Conservation (phyloP, 2,888 invertebrate genomes). For the Aphidius colemani region DNA sequence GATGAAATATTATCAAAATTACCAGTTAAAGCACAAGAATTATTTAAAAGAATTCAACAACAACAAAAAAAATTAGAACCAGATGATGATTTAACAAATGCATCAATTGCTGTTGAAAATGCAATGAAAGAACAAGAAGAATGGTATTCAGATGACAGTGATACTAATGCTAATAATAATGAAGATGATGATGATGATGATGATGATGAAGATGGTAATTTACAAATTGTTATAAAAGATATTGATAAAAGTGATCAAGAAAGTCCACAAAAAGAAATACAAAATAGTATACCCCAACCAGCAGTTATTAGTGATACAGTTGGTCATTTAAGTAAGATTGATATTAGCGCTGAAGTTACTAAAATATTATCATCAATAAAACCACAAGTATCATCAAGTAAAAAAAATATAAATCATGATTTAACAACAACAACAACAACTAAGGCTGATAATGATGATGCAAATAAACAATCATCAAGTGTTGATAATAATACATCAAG, state of each 20-base stretch:
- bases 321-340: constrained; percentile 74
- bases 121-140: constrained; percentile 60
- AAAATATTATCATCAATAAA: constrained; percentile 69
- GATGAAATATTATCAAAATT: constrained; percentile 63
- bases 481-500: constrained; percentile 10
- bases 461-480: constrained; percentile 26
- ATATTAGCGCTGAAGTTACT: constrained; percentile 75
- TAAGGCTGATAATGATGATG: constrained; percentile 9
- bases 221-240: constrained; percentile 75
- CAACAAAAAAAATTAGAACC: constrained; percentile 64
- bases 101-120: constrained; percentile 46
- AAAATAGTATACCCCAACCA: constrained; percentile 60
- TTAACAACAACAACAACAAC: no score
- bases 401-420: constrained; percentile 36
- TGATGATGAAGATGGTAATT: constrained; percentile 47
- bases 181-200: constrained; percentile 57
- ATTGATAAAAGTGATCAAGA: constrained; percentile 57
- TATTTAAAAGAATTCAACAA: constrained; percentile 71
- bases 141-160: constrained; percentile 74
- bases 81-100: constrained; percentile 43
- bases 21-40: constrained; percentile 70
- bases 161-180: constrained; percentile 71
- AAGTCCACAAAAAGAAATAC: constrained; percentile 32
- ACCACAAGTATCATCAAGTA: constrained; percentile 45
- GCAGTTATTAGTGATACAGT: constrained; percentile 67